Base-by-base conservation (phyloP, 2,888 invertebrate genomes). In the Mylabris sibirica region DNA sequence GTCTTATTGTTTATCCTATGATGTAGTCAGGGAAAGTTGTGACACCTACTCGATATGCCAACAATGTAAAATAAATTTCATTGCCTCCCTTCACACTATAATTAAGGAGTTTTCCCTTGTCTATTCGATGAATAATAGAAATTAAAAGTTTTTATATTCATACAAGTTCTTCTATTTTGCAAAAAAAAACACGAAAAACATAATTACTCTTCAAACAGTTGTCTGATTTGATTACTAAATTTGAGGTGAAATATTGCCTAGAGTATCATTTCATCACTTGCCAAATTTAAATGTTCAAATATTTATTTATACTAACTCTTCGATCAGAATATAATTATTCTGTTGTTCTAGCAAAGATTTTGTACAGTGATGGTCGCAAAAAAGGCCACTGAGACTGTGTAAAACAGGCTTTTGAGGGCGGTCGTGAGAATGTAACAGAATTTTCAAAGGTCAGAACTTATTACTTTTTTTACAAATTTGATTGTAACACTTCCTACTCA, bases 61-160 rank as follows among this genome's bases (percentile, higher is more conserved):
- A 49, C 20, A 49, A 49, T 49, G 22, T 49, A 22, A 49, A 49
- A 49, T 49, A 49, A 49, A 49, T 49, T 49, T 49, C 20, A 49
- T 49, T 49, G 20, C 49, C 30, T 30, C 49, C 49, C 49, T 49
- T 49, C 49, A 49, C 49, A 20, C 49, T 49, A 49, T 49, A 49
- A 49, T 49, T 49, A 49, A 20, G 49, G 49, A 49, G 49, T 49
- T 20, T 49, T 20, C 9, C 20, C 20, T 20, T 49, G 6, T 11
- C 6, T 44, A 44, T 44, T 6, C 44, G 44, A 44, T 8, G 0
- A 17, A 41, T 3, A 35, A 38, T 12, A 12, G 3, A 8, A 5
- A 30, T 30, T 30, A 30, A n/a, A n/a, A n/a, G 5, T 44, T 44
- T 17, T 44, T 44, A 8, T n/a, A 6, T 1, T n/a, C 2, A 44